Base-by-base conservation (phyloP, 2,888 invertebrate genomes). In the Lucinisca nassula region DNA sequence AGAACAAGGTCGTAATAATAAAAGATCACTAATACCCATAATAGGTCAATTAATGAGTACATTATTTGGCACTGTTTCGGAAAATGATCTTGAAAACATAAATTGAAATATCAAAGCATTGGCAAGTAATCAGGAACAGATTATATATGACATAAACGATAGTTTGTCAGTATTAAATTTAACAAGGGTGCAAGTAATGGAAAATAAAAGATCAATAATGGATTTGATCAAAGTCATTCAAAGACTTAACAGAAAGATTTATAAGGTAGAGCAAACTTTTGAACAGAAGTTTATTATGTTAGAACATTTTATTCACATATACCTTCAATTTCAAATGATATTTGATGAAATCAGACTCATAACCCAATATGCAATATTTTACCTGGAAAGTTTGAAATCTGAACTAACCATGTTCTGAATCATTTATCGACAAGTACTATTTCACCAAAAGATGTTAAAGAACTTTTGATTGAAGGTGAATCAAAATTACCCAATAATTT, bases 391-490 rank as follows among this genome's bases (percentile, higher is more conserved):
- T 45, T 24, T 83, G 27, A 83, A 83, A 24, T 70, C 32, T 8
- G 78, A 83, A 73, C 38, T 78, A 27, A 79, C 51, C 21, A 79
- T 73, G 61, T 49, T 74, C n/a, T 79, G 24, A 51, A 49, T 35
- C 58, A 84, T 45, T 61, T 79, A 17, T 61, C 75, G 21, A 14
- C 67, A 17, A 61, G 35, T 45, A 81, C 81, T n/a, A 55, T 79
- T 49, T 79, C 79, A 27, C 79, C 84, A 3, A 40, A 61, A 70
- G 38, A 79, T 37, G 45, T 84, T 12, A 79, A 51, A 70, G 8
- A 10, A 17, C n/a, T 84, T 14, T 21, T 83, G 10, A 24, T 67
- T 17, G 61, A 79, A 14, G 61, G 79, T 24, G 8, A 82, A 76
- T 27, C 58, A 37, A 77, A 78, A 83, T 21, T 67, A 38, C 84